Percentiles rank a stretch among this genome's conserved stretches.
Evolutionary conservation across 2,888 invertebrate genomes (phyloP).

Genomic region (Megamerina dolium): DNA sequence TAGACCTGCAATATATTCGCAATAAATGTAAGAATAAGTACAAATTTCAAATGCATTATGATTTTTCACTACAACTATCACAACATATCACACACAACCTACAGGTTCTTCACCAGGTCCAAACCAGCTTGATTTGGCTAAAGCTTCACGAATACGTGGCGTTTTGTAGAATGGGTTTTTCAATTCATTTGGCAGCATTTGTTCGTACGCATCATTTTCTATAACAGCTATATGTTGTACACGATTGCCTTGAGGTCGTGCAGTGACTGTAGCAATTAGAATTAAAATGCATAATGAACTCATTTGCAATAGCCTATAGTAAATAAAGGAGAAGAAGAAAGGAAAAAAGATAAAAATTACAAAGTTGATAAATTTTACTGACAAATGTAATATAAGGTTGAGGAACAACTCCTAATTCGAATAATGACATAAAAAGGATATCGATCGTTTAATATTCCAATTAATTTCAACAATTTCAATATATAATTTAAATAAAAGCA

Average conservation of each 20-base stretch:
- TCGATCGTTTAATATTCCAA: too few species aligned
- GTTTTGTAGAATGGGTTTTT: conserved; percentile 58
- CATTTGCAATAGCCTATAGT: too few species aligned
- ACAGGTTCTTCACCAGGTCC: conserved; percentile 59
- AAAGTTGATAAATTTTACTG: too few species aligned
- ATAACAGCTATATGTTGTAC: conserved; percentile 57
- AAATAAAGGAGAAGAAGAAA: too few species aligned
- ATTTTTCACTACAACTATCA: background rate
- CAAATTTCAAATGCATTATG: background rate
- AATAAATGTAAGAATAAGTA: conserved; percentile 2
- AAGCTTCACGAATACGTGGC: conserved; percentile 52
- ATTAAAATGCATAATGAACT: too few species aligned
- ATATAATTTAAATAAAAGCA: too few species aligned
- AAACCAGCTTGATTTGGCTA: conserved; percentile 56
- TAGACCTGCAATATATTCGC: conserved; percentile 51
- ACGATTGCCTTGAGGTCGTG: conserved; percentile 26
- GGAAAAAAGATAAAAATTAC: too few species aligned
- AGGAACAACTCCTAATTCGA: too few species aligned
- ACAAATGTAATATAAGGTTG: too few species aligned
- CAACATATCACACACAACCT: conserved; percentile 17
- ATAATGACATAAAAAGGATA: too few species aligned
- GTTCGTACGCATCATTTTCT: conserved; percentile 55
- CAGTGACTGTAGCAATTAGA: conserved; percentile 12
- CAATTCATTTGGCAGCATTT: conserved; percentile 53
- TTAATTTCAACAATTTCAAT: too few species aligned